Base-by-base conservation (phyloP, 2,113 vertebrate species). In the Phylloscopus trochiloides region DNA sequence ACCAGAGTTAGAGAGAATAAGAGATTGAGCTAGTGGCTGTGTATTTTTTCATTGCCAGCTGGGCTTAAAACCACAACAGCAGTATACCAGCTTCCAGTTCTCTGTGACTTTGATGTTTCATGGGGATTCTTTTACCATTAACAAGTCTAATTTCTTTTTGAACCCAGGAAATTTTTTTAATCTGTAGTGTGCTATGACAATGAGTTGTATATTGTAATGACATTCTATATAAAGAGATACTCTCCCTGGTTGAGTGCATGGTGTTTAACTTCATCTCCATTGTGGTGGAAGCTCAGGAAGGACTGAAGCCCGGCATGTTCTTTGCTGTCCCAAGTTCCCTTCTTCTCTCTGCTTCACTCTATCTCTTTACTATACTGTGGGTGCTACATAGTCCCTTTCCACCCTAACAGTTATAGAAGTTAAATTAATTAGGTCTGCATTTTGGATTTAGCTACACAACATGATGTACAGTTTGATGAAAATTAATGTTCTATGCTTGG, bases 401-500 rank as follows among this genome's bases (percentile, higher is more conserved):
- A 83, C 10, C 51, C 45, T 84, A 63, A 24, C 5, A 31, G 7
- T 50, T 91, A 45, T 4, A 59, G 45, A 19, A 87, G 40, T 74
- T 43, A 40, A 31, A 82, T 54, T 72, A 77, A 55, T 95, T 95
- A 84, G 26, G 32, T 52, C 52, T 78, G 31, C 24, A 21, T 85
- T 67, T 61, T 77, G 42, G n/a, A 78, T 67, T 52, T 81, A 86
- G 28, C 43, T 80, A 42, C 31, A 55, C 25, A 89, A 45, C 25
- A 63, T 16, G 47, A 74, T 63, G 38, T 31, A 26, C 18, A 77
- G 15, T 89, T 92, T 62, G 28, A 32, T 52, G 67, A 81, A 86
- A 81, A 72, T 51, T 84, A 34, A 40, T 87, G 31, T 67, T 86
- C 78, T 66, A 5, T 83, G 34, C 50, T 80, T 93, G 88, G 51